phyloP scores from a whole-genome alignment of 2,888 invertebrate species.

The Patella pellucida region DNA sequence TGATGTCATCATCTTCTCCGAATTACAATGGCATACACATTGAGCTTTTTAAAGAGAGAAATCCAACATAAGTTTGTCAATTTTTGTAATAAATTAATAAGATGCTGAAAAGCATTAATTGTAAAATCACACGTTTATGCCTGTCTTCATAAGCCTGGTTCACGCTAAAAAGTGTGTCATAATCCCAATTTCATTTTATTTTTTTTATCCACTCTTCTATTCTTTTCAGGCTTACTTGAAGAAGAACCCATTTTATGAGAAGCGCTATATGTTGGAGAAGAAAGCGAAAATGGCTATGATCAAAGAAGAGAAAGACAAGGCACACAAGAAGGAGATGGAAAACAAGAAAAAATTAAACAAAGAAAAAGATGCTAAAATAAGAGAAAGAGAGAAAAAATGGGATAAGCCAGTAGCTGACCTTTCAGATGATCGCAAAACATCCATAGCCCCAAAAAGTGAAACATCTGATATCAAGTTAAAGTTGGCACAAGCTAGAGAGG shows the following conservation, averaged over 20 bases:
- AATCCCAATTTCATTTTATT: too few relatives aligned
- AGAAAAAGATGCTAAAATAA: conserved; percentile 21
- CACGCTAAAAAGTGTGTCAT: too few relatives aligned
- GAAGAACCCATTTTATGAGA: conserved; percentile 62
- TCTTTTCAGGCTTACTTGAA: conserved; percentile 51
- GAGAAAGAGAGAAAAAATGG: conserved; percentile 18
- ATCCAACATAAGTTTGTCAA: too few relatives aligned
- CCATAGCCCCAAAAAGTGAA: neutral
- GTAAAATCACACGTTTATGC: too few relatives aligned
- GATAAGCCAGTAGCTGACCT: neutral
- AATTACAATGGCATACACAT: too few relatives aligned
- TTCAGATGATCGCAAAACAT: neutral
- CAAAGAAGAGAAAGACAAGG: conserved; percentile 20
- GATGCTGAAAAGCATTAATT: too few relatives aligned
- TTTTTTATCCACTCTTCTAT: neutral
- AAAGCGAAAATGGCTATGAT: conserved; percentile 49
- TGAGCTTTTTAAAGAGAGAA: too few relatives aligned
- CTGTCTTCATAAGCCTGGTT: too few relatives aligned
- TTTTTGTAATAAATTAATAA: too few relatives aligned
- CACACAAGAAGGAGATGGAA: conserved; percentile 26
- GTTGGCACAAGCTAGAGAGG: neutral
- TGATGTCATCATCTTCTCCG: too few relatives aligned
- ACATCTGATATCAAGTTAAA: neutral
- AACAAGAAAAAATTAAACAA: conserved; percentile 17
- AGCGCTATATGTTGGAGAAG: conserved; percentile 55